phyloP scores from a whole-genome alignment of 2,888 invertebrate genomes.

The Rotaria magnacalcarata region DNA sequence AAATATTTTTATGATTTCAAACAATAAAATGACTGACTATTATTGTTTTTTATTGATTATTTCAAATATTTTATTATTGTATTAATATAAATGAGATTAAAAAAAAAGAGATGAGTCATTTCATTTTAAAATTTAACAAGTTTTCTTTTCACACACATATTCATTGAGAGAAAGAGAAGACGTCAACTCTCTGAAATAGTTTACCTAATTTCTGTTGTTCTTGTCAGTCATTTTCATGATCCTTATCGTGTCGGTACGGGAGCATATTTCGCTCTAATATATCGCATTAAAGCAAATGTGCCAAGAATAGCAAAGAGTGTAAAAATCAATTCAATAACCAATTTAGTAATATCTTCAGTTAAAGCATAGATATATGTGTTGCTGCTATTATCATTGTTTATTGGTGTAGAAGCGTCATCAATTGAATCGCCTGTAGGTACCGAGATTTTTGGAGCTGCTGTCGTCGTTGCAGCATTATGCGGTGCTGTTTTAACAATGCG shows the following conservation, averaged over 20 bases:
- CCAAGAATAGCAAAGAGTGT: not conserved
- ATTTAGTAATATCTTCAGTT: not conserved
- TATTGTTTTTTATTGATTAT: too few species aligned
- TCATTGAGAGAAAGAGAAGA: too few species aligned
- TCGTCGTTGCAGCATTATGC: not conserved
- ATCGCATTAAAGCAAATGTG: not conserved
- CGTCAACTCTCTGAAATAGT: not conserved
- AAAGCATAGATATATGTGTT: not conserved
- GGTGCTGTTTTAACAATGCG: constrained; percentile 19
- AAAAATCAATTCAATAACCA: constrained; percentile 2
- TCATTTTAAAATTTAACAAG: not conserved
- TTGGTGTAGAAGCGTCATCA: not conserved
- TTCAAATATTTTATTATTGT: not conserved
- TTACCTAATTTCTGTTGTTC: not conserved
- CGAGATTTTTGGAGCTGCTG: not conserved
- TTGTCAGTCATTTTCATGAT: not conserved
- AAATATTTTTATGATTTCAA: too few species aligned
- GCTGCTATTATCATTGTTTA: not conserved
- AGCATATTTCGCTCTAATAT: constrained; percentile 28
- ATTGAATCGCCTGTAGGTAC: not conserved
- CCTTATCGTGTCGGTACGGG: not conserved
- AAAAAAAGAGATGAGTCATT: not conserved
- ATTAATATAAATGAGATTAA: not conserved
- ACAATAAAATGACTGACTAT: too few species aligned
- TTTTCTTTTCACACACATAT: too few species aligned